These are phyloP conservation scores for Eira barbara DNA, from an alignment of 2,113 vertebrate species.

Conservation along the genomic window DNA sequence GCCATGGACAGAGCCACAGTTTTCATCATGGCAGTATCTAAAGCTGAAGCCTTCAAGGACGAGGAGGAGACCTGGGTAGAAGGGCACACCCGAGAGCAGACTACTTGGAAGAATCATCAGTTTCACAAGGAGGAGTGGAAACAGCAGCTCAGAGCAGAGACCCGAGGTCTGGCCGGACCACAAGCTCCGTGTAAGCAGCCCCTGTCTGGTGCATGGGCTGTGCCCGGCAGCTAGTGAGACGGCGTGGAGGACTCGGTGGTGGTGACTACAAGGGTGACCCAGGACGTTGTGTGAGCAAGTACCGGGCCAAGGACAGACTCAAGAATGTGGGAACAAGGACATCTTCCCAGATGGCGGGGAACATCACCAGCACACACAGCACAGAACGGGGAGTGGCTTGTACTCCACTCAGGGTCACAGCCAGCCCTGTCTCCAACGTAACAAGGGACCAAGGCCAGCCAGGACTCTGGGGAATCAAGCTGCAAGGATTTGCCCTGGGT, in stretches of 20 bases:
- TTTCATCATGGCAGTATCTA: conserved; percentile 79
- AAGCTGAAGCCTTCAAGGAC: conserved; percentile 76
- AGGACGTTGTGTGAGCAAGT: not conserved
- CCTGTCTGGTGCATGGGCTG: too few relatives aligned
- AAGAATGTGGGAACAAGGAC: not conserved
- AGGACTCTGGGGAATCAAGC: not conserved
- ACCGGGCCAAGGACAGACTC: not conserved
- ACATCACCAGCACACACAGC: too few relatives aligned
- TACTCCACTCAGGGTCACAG: not conserved
- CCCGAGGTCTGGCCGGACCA: not conserved
- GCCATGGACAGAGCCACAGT: conserved; percentile 69
- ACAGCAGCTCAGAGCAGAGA: not conserved
- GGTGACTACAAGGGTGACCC: not conserved
- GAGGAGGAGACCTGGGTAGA: not conserved
- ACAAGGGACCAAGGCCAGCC: not conserved
- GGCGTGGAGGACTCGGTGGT: not conserved
- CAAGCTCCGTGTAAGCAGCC: accelerated
- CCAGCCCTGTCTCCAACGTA: not conserved
- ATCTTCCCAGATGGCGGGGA: not conserved
- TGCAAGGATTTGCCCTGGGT: not conserved
- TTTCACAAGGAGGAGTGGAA: not conserved
- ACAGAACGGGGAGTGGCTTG: not conserved
- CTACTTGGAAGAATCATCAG: not conserved
- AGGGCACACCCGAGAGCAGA: not conserved
- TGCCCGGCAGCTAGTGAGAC: too few relatives aligned